Base-by-base conservation (phyloP, 2,113 vertebrate genomes). In the Caretta caretta region DNA sequence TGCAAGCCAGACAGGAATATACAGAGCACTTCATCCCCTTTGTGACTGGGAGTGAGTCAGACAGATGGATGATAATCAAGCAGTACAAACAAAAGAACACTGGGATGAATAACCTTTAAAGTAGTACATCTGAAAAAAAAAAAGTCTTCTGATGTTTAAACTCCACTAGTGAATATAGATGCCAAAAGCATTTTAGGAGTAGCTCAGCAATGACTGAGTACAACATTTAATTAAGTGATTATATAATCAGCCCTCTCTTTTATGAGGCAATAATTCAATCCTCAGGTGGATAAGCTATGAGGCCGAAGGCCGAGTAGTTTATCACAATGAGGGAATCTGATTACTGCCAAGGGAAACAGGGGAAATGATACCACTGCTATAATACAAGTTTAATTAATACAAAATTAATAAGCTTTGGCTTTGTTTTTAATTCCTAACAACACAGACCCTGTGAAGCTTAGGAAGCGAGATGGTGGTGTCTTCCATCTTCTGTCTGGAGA, bases 181-280 rank as follows among this genome's bases (percentile, higher is more conserved):
- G 91, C 93, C 91, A 93, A 98, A 93, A 87, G 92, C 92, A 94
- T 97, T 97, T 97, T 97, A 97, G 94, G 95, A 95, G 97, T 95
- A 96, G 88, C 91, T 96, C 72, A 1, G 97, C 96, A 97, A 91
- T 97, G 97, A 97, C 97, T 87, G 95, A 97, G 95, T 95, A 76
- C 92, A 97, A 94, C 95, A 96, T 97, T 97, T 98, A 97, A 97
- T 98, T 97, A 98, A 98, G 96, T 97, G 97, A 97, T 97, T 97
- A 97, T 96, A 96, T 97, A 98, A 97, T 97, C 97, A 97, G 51
- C 87, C 85, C 94, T 97, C 94, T 93, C 91, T 95, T 97, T 97
- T 97, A 97, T 96, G 97, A 97, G 97, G 96, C 95, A 95, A 97
- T 98, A 97, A 98, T 95, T 97, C 94, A 97, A 75, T 97, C 97